Evolutionary conservation across 2,797 vertebrate genomes (phyloP), one percentile per base, ranked within the genome.

Genomic region (Loris lydekkerianus): DNA sequence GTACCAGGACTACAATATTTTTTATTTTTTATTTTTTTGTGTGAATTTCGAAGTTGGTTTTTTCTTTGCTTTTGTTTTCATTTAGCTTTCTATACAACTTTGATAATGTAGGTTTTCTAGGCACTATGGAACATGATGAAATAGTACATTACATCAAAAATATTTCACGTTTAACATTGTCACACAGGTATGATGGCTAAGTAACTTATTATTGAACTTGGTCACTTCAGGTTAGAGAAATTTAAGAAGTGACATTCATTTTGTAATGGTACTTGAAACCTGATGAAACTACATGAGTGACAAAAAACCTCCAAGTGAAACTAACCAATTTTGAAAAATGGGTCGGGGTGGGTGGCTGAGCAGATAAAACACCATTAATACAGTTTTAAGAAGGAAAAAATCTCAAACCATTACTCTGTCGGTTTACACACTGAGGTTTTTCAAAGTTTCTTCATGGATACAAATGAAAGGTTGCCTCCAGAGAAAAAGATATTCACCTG

Each of bases 201-300:
- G 53, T 70, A 61, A 81, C 17, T 65, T 88, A 81, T 53, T 61
- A 75, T 15, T 95, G 63, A 86, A 69, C 10, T 72, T 58, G 65
- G 65, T 15, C 83, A 78, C 18, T 81, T 89, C 53, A 84, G 29
- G 25, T 60, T 80, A 86, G 65, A 29, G 20, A 31, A 87, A 76
- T 60, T 91, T 83, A 75, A 89, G 27, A 76, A 10, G 9, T 10
- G 4, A 60, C 27, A 81, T 65, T 70, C 60, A 76, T 78, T 93
- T 27, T 49, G 34, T 69, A 61, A 81, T 43, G 14, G 15, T 87
- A 76, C 81, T 87, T 92, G n/a, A 97, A 91, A 83, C 34, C 46
- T 83, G 18, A 87, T 87, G 76, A 95, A 65, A 61, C 10, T 2
- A 60, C 31, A 25, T 21, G 29, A 93, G 40, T 49, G 70, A 70